Base-by-base conservation (phyloP, 2,113 vertebrate species). In the Xenopus laevis region DNA sequence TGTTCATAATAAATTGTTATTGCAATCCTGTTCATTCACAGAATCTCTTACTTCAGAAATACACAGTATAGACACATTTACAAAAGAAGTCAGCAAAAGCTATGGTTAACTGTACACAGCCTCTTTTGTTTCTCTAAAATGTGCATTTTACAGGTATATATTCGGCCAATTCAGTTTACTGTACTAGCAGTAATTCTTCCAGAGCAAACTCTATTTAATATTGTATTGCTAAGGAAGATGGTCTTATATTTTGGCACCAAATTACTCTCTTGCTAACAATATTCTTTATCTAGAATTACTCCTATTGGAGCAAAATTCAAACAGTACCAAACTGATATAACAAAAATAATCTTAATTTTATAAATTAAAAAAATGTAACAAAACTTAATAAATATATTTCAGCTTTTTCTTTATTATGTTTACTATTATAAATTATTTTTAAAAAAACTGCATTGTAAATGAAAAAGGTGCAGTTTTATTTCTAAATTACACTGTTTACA, bases 171-270 rank as follows among this genome's bases (percentile, higher is more conserved):
- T 33, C 55, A 27, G 53, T 44, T 61, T 27, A 2, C 23, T 27
- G 23, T 20, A 67, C 21, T 68, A 55, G 55, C 55, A 33, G 65
- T 68, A 67, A 68, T 68, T 74, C 65, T 74, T 65, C 72, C 72
- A 61, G 50, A 74, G 65, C 72, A 74, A 74, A 68, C 72, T 68
- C 68, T 74, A 74, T 68, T 61, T 74, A 27, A 74, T 46, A 74
- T 66, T 52, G 65, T 61, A 74, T 74, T 74, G 65, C 72, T 61
- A 61, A 74, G 57, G 64, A 68, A 68, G 64, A 74, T 66, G 68
- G 68, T 46, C 52, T 60, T 52, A 68, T 50, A 52, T 55, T 67
- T 58, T 55, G 13, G 7, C 45, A 52, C 21, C 53, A 74, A 47
- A 74, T 15, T 18, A 59, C 57, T 74, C 72, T 74, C 72, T 47